Conservation (phyloP, 2,888 invertebrate species). For the Belgica antarctica region DNA sequence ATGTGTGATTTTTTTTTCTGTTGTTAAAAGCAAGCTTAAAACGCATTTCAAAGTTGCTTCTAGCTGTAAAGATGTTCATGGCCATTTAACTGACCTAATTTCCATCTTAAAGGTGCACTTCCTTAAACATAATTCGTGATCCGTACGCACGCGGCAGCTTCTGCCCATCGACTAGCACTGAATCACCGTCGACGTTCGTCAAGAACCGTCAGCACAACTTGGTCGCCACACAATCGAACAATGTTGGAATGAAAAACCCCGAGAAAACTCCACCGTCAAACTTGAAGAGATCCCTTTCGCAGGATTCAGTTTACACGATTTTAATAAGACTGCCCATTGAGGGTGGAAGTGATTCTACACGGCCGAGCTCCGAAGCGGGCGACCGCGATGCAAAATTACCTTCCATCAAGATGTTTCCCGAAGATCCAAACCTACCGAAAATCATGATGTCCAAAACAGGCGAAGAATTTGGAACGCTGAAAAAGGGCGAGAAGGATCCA, state of each 20-base stretch:
- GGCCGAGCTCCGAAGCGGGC: slow-evolving; percentile 51
- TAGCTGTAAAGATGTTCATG: not conserved
- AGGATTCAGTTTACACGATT: slow-evolving; percentile 86
- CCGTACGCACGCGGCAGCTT: slow-evolving; percentile 60
- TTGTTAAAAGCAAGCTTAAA: not conserved
- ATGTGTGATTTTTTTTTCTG: not conserved
- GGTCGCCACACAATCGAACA: slow-evolving; percentile 53
- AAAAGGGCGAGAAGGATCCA: slow-evolving; percentile 42
- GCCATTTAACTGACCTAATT: not conserved
- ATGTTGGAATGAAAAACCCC: slow-evolving; percentile 59
- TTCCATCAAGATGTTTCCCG: slow-evolving; percentile 85
- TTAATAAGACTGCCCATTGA: slow-evolving; percentile 79
- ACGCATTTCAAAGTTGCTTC: not conserved
- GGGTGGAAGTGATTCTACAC: slow-evolving; percentile 47
- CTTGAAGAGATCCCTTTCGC: slow-evolving; percentile 61
- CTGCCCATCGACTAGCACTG: slow-evolving; percentile 51
- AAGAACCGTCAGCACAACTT: slow-evolving; percentile 57
- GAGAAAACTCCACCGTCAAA: slow-evolving; percentile 64
- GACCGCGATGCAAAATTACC: slow-evolving; percentile 62
- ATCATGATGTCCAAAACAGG: slow-evolving; percentile 54
- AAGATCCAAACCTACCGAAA: slow-evolving; percentile 55
- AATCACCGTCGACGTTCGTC: slow-evolving; percentile 54
- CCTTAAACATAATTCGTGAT: slow-evolving; percentile 77
- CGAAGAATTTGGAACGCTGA: slow-evolving; percentile 43
- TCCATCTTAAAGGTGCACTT: slow-evolving; percentile 68